Percentiles rank a stretch among this genome's conserved stretches.
Evolutionary conservation across 2,113 vertebrate genomes (phyloP).

Genomic region (Sardina pilchardus): DNA sequence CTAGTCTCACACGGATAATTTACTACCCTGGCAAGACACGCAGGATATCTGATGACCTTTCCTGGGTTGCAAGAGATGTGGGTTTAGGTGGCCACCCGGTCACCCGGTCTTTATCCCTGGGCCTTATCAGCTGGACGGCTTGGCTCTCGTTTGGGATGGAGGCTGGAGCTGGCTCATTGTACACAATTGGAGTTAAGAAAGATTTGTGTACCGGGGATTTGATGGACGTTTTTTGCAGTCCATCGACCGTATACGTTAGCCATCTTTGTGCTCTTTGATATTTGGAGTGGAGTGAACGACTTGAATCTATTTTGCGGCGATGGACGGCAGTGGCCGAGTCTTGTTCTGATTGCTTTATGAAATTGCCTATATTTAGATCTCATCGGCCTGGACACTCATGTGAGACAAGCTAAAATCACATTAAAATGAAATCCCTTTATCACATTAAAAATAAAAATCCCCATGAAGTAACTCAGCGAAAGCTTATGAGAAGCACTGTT

Average conservation of each 20-base stretch:
- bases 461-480: neutral
- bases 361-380: neutral
- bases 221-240: no score
- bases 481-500: neutral
- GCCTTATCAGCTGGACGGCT: no score
- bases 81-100: neutral
- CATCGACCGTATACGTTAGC: no score
- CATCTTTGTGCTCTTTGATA: neutral
- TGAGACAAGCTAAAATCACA: neutral
- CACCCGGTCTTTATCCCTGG: no score
- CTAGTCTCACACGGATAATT: neutral
- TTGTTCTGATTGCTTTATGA: neutral
- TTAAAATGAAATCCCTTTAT: conserved; percentile 5
- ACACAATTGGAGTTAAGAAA: neutral
- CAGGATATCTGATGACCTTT: neutral
- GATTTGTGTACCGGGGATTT: neutral
- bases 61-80: neutral
- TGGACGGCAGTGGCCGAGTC: neutral
- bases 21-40: neutral
- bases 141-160: neutral
- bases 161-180: neutral
- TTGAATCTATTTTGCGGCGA: neutral
- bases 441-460: neutral
- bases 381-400: neutral
- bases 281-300: neutral